A percentile compares a stretch with the other conserved stretches of the same genome.
phyloP scores from a whole-genome alignment of 2,888 invertebrate genomes.

The Chirona hameri region DNA sequence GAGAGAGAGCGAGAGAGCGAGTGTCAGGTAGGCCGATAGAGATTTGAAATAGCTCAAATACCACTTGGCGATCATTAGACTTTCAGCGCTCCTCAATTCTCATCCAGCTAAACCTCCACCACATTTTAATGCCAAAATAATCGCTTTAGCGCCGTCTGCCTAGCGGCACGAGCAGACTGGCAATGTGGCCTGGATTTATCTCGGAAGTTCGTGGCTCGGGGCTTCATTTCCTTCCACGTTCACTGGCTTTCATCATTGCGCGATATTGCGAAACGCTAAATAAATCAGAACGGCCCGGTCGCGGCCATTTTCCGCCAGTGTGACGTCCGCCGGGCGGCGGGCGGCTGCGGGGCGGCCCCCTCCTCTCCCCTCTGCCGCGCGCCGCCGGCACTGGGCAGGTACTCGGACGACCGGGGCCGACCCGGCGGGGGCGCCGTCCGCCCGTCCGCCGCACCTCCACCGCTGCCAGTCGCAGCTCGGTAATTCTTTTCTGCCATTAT shows the following conservation, averaged over 20 bases:
- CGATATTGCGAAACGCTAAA: constrained; percentile 8
- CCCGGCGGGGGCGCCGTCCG: not conserved
- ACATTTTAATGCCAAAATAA: not conserved
- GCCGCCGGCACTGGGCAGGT: not conserved
- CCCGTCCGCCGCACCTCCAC: not conserved
- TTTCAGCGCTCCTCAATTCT: not conserved
- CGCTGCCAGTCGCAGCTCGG: not conserved
- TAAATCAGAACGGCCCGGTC: not conserved
- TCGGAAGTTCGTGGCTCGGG: not conserved
- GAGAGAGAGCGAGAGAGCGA: too few species aligned
- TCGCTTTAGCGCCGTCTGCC: not conserved
- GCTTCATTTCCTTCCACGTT: constrained; percentile 2
- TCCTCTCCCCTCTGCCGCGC: too few species aligned
- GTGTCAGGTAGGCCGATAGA: too few species aligned
- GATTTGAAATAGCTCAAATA: too few species aligned
- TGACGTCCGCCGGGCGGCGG: not conserved
- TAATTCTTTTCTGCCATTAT: constrained; percentile 25
- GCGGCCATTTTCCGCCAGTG: not conserved
- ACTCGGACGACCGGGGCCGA: not conserved
- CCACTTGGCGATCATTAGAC: too few species aligned
- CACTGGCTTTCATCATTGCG: constrained; percentile 4
- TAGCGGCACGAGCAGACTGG: not conserved
- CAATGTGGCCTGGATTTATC: constrained; percentile 10
- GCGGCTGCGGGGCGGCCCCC: too few species aligned
- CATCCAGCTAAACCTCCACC: not conserved